Conservation (phyloP, 2,888 invertebrate genomes). For the Drosophila mercatorum region DNA sequence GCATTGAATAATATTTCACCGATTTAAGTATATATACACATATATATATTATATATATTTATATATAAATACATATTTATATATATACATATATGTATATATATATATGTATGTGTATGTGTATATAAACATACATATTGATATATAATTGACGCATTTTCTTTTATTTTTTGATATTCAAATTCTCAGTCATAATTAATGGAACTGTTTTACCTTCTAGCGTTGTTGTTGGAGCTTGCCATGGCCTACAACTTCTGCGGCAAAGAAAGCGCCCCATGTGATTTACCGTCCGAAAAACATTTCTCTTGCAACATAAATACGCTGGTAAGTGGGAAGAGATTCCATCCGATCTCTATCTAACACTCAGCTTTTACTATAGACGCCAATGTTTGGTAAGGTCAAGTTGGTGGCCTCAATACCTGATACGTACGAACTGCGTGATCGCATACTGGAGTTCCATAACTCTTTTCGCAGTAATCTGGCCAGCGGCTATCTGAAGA, state of each 20-base stretch:
- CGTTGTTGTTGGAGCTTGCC: not conserved
- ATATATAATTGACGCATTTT: not conserved
- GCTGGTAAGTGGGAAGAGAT: not conserved
- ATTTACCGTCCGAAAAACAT: not conserved
- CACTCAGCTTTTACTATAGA: not conserved
- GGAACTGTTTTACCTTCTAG: not conserved
- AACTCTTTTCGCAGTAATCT: slow-evolving; percentile 45
- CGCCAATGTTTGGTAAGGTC: not conserved
- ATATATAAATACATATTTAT: not conserved
- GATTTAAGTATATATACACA: not conserved
- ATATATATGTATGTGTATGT: not conserved
- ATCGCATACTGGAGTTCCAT: slow-evolving; percentile 13
- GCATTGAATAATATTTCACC: not conserved
- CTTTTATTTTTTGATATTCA: not conserved
- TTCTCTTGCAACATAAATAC: not conserved
- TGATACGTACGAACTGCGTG: slow-evolving; percentile 32
- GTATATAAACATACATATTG: not conserved
- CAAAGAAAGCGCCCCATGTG: not conserved
- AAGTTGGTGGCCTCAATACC: slow-evolving; percentile 35
- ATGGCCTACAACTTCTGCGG: not conserved
- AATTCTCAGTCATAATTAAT: not conserved
- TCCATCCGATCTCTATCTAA: not conserved
- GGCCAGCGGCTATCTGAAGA: slow-evolving; percentile 42
- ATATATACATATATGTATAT: not conserved
- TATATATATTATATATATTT: not conserved